These are phyloP conservation scores for Ormyrus nitidulus DNA, from an alignment of 2,888 invertebrate species.

Conservation along the genomic window DNA sequence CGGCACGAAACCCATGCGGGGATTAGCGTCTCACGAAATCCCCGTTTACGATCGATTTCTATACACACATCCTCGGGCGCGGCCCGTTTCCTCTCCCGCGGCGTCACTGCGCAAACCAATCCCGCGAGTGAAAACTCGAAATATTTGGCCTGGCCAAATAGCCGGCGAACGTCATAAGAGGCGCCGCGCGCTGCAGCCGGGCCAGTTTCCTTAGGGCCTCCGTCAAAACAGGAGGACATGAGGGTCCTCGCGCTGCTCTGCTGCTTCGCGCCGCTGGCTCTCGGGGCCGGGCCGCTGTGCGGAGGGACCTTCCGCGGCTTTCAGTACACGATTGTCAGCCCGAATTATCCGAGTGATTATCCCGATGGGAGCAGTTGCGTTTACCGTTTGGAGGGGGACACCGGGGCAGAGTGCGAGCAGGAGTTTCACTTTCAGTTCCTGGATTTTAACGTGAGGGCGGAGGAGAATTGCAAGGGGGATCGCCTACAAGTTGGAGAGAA, in stretches of 20 bases:
- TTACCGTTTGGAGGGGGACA: conserved; percentile 76
- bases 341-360: conserved; percentile 77
- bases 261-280: not conserved
- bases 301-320: conserved; percentile 76
- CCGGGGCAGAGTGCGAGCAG: conserved; percentile 74
- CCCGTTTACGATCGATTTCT: conserved; percentile 65
- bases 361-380: conserved; percentile 75
- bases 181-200: conserved; percentile 52
- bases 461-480: conserved; percentile 77
- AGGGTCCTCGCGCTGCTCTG: conserved; percentile 6
- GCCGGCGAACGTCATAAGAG: conserved; percentile 64
- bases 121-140: conserved; percentile 64
- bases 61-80: conserved; percentile 63
- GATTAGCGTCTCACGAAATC: conserved; percentile 37
- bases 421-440: conserved; percentile 78
- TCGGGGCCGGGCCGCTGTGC: conserved; percentile 59
- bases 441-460: conserved; percentile 77
- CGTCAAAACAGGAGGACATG: not conserved
- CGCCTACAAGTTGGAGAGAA: conserved; percentile 76
- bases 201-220: conserved; percentile 60
- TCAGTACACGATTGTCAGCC: conserved; percentile 77
- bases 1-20: conserved; percentile 3
- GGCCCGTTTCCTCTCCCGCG: conserved; percentile 58
- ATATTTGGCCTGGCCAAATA: conserved; percentile 68
- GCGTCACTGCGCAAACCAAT: conserved; percentile 64